Conservation (phyloP, 1,140 invertebrate species). For the Dryas iulia region DNA sequence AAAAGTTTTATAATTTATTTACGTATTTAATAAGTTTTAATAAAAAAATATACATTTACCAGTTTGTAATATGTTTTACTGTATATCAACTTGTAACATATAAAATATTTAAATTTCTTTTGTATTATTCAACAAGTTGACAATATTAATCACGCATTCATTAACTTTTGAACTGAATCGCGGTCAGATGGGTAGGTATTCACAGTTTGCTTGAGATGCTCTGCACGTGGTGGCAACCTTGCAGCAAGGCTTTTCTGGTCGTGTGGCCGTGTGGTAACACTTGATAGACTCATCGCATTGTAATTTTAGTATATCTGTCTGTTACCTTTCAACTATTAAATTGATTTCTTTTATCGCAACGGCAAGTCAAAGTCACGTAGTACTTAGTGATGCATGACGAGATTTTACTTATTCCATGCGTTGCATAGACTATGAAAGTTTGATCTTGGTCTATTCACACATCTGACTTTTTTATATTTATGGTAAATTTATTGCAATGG, state of each 20-base stretch:
- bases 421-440: not conserved
- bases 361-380: not conserved
- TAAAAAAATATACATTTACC: not conserved
- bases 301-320: not conserved
- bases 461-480: too few species aligned
- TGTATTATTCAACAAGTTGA: not conserved
- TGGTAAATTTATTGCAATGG: too few species aligned
- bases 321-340: not conserved
- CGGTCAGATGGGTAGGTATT: constrained; percentile 23
- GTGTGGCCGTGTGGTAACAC: constrained; percentile 44
- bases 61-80: not conserved
- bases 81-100: not conserved
- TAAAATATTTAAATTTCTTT: not conserved
- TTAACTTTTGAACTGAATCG: constrained; percentile 14
- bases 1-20: not conserved
- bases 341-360: not conserved
- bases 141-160: not conserved
- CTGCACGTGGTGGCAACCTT: constrained; percentile 60
- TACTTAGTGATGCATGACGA: not conserved
- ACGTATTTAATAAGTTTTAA: not conserved
- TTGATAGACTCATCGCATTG: constrained; percentile 33
- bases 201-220: constrained; percentile 61
- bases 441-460: too few species aligned
- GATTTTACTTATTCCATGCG: not conserved
- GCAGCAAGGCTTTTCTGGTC: constrained; percentile 63